Percentiles rank a stretch among this genome's conserved stretches.
Conservation (phyloP, 2,888 invertebrate genomes). For the Trachelus stipa region DNA sequence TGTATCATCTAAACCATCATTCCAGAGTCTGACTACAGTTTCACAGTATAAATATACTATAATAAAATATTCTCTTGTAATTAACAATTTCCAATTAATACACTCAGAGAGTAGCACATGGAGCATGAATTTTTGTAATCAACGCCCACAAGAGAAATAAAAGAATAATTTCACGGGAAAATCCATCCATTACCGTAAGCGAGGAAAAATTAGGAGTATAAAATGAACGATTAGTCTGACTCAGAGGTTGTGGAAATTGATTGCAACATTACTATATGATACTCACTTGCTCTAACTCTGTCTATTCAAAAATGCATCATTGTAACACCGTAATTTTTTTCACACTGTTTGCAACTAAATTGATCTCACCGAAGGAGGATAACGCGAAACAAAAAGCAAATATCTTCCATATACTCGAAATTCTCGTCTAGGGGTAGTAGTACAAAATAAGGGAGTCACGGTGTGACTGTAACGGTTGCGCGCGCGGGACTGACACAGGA, state of each 20-base stretch:
- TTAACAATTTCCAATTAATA: not conserved
- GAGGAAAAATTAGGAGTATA: not conserved
- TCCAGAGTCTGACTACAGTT: not conserved
- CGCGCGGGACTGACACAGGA: conserved; percentile 43
- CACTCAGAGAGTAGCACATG: not conserved
- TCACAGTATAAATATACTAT: not conserved
- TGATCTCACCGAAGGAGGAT: not conserved
- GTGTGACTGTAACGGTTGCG: conserved; percentile 39
- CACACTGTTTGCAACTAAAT: not conserved
- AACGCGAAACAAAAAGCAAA: not conserved
- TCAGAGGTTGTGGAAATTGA: not conserved
- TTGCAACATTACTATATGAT: not conserved
- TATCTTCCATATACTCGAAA: not conserved
- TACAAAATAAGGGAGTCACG: not conserved
- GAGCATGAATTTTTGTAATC: not conserved
- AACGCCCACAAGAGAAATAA: not conserved
- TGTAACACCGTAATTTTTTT: not conserved
- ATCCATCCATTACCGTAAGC: not conserved
- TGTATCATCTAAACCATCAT: not conserved
- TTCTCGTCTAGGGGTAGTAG: not conserved
- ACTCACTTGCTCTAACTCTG: not conserved
- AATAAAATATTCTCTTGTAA: not conserved
- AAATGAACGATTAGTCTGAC: not conserved
- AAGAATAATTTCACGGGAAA: not conserved
- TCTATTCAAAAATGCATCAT: not conserved